These are phyloP conservation scores for Limnodromus scolopaceus DNA, from an alignment of 2,797 vertebrate species.

Conservation along the genomic window DNA sequence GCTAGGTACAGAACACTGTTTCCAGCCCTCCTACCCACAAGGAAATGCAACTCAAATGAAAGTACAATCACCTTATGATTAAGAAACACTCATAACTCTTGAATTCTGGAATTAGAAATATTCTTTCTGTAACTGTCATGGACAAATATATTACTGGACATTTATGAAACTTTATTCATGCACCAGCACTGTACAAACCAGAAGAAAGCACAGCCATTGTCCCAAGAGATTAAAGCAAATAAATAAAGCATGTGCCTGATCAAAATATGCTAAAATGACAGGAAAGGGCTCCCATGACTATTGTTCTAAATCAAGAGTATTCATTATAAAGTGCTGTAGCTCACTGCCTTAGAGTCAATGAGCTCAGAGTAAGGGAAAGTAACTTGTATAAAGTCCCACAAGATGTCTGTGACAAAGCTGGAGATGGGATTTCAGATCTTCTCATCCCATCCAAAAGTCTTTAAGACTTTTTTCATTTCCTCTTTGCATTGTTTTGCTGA, in stretches of 20 bases:
- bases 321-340: background rate
- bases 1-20: background rate
- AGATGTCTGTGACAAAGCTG: background rate
- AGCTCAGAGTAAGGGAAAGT: background rate
- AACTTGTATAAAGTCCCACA: background rate
- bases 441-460: background rate
- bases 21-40: background rate
- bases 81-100: background rate
- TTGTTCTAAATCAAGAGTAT: background rate
- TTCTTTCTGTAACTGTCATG: background rate
- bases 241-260: constrained; percentile 2
- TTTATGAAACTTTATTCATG: background rate
- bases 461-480: background rate
- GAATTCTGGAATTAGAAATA: background rate
- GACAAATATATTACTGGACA: background rate
- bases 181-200: background rate
- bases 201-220: background rate
- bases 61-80: background rate
- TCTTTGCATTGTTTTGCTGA: background rate
- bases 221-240: background rate
- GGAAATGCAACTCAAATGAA: background rate
- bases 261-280: constrained; percentile 15
- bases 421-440: constrained; percentile 14
- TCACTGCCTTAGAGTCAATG: background rate
- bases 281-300: background rate